Conservation (phyloP, 1,140 invertebrate genomes). For the Rhagoletis pomonella region DNA sequence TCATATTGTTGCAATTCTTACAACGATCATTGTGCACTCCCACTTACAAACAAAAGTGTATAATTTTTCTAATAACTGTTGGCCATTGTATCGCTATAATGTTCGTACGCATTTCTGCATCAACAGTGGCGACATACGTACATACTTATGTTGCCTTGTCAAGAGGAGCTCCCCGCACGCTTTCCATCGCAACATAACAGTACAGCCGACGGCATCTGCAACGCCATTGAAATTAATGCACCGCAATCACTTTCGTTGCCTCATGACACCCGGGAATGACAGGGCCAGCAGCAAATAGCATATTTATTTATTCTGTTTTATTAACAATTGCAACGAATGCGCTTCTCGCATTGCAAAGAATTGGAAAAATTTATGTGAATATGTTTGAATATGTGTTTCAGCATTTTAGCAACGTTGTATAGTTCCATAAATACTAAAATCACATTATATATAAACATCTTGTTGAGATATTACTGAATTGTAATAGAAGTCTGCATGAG, state of each 20-base stretch:
- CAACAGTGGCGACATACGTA: not conserved
- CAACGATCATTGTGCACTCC: no score
- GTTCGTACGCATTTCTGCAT: not conserved
- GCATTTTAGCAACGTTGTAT: not conserved
- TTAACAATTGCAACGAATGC: not conserved
- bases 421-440: not conserved
- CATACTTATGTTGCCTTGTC: no score
- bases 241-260: conserved; percentile 1
- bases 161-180: not conserved
- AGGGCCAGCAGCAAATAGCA: not conserved
- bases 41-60: not conserved
- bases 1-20: no score
- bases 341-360: no score
- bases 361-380: not conserved
- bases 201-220: not conserved
- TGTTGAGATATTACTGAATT: not conserved
- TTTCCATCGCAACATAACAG: not conserved
- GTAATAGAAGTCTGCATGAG: no score
- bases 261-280: not conserved
- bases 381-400: not conserved
- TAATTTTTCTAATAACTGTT: not conserved
- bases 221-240: conserved; percentile 16
- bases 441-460: not conserved
- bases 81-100: not conserved
- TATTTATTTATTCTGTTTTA: not conserved